Percentiles rank a stretch among this genome's conserved stretches.
phyloP scores from a whole-genome alignment of 2,113 vertebrate species.

The Geococcyx californianus region DNA sequence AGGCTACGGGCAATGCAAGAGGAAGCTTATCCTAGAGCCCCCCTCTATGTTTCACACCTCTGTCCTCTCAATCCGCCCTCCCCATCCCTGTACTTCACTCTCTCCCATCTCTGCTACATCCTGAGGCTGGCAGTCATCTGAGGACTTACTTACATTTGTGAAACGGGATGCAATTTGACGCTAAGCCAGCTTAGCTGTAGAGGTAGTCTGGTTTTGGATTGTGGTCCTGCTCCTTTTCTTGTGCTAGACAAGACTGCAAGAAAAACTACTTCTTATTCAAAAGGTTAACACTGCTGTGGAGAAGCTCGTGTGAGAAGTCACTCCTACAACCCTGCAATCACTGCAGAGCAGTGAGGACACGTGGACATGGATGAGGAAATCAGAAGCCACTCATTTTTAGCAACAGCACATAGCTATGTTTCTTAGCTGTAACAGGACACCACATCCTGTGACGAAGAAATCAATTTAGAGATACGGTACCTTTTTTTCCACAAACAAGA shows the following conservation, averaged over 20 bases:
- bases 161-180: neutral
- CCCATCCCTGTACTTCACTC: neutral
- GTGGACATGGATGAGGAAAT: neutral
- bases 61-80: neutral
- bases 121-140: accelerated
- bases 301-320: neutral
- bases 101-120: neutral
- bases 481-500: neutral
- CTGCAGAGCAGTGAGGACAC: neutral
- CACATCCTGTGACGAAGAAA: accelerated
- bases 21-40: neutral
- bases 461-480: neutral
- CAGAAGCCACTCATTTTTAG: neutral
- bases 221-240: neutral
- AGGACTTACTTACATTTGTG: neutral
- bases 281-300: neutral
- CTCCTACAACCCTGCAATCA: neutral
- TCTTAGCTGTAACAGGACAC: neutral
- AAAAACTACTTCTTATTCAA: neutral
- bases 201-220: neutral
- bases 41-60: neutral
- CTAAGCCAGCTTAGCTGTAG: neutral
- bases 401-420: neutral
- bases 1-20: accelerated
- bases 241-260: neutral